Conservation (phyloP, 2,888 invertebrate genomes). For the Pristionchus entomophagus region DNA sequence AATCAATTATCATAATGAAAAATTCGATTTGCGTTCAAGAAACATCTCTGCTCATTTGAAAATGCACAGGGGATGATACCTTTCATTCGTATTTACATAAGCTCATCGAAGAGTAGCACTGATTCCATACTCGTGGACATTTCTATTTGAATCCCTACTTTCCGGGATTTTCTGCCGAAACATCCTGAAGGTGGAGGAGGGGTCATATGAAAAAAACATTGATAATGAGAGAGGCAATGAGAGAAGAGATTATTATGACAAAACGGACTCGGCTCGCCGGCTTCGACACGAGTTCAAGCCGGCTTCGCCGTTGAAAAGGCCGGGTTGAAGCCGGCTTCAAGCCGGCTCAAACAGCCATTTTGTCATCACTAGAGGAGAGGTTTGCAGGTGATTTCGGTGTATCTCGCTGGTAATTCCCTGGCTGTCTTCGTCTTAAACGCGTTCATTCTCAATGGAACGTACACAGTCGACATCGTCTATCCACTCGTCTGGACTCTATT, state of each 20-base stretch:
- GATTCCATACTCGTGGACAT: not conserved
- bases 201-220: not conserved
- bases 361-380: no score
- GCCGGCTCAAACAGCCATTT: no score
- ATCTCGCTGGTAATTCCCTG: conserved; percentile 50
- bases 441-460: conserved; percentile 48
- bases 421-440: conserved; percentile 47
- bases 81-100: not conserved
- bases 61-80: not conserved
- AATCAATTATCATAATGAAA: not conserved
- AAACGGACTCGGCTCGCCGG: no score
- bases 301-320: no score
- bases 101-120: not conserved
- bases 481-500: conserved; percentile 64
- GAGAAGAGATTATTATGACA: no score
- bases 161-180: not conserved
- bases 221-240: not conserved
- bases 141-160: not conserved
- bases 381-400: conserved; percentile 52
- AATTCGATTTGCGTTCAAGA: no score
- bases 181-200: not conserved
- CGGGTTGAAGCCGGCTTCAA: no score
- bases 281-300: no score
- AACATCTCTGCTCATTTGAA: not conserved
- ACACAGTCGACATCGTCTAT: conserved; percentile 64